These are phyloP conservation scores for Crypturellus undulatus DNA, from an alignment of 2,113 vertebrate genomes.

Conservation along the genomic window DNA sequence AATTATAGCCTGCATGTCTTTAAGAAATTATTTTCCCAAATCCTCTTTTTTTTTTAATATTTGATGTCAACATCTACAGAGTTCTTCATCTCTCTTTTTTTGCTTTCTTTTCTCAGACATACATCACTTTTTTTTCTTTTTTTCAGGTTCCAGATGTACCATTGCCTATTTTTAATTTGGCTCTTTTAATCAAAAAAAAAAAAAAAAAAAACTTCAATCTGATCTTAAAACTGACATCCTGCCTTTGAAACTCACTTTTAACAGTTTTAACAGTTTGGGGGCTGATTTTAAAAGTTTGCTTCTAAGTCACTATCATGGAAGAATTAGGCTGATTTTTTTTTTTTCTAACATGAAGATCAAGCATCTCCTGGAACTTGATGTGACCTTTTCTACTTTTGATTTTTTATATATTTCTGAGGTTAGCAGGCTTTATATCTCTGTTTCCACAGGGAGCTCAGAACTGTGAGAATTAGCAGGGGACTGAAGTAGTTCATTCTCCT, in stretches of 20 bases:
- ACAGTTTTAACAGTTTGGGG: constrained; percentile 28
- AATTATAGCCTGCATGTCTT: constrained; percentile 34
- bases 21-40: constrained; percentile 61
- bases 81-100: background rate
- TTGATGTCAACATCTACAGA: constrained; percentile 58
- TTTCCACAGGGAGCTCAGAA: constrained; percentile 38
- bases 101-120: background rate
- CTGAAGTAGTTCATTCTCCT: constrained; percentile 12
- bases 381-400: constrained; percentile 73
- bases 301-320: constrained; percentile 29
- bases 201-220: constrained; percentile 38
- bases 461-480: constrained; percentile 65
- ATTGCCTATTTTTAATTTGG: constrained; percentile 50
- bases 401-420: constrained; percentile 27
- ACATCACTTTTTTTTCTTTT: background rate
- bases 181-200: constrained; percentile 45
- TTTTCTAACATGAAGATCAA: constrained; percentile 65
- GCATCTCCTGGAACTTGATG: constrained; percentile 46
- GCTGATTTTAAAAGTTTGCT: constrained; percentile 49
- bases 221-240: constrained; percentile 53
- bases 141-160: background rate
- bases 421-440: constrained; percentile 53
- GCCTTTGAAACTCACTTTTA: constrained; percentile 64
- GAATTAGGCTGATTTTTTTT: constrained; percentile 20
- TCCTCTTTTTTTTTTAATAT: constrained; percentile 8